These are phyloP conservation scores for Loris lydekkerianus DNA, from an alignment of 2,797 vertebrate species.

Conservation along the genomic window DNA sequence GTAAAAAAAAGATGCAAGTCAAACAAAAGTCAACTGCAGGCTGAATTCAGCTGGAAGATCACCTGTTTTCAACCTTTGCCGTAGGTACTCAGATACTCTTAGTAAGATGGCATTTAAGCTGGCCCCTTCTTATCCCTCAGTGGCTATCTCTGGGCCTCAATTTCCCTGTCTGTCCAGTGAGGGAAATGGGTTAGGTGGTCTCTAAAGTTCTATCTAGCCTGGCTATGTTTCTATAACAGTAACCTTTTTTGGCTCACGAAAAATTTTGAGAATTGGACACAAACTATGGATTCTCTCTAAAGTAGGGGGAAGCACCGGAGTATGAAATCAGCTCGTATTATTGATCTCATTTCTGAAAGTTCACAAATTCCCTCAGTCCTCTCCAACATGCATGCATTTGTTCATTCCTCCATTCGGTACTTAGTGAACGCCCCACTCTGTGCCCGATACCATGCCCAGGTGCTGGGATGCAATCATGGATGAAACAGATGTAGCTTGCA, in stretches of 20 bases:
- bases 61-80: neutral
- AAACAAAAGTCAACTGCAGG: neutral
- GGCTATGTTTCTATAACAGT: neutral
- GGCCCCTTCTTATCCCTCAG: neutral
- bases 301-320: neutral
- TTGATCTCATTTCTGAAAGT: neutral
- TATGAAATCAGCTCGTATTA: neutral
- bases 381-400: neutral
- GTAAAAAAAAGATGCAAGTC: neutral
- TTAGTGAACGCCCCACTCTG: neutral
- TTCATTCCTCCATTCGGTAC: neutral
- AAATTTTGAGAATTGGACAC: neutral
- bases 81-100: neutral
- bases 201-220: neutral
- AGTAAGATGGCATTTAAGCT: neutral
- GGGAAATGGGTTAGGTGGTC: neutral
- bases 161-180: neutral
- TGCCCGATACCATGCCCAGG: no score
- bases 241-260: neutral
- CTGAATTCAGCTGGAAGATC: neutral
- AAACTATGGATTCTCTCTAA: conserved; percentile 26
- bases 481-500: neutral
- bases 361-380: neutral
- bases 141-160: neutral
- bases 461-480: neutral